Conservation (phyloP, 1,140 invertebrate genomes). For the Ostrea denselamellosa region DNA sequence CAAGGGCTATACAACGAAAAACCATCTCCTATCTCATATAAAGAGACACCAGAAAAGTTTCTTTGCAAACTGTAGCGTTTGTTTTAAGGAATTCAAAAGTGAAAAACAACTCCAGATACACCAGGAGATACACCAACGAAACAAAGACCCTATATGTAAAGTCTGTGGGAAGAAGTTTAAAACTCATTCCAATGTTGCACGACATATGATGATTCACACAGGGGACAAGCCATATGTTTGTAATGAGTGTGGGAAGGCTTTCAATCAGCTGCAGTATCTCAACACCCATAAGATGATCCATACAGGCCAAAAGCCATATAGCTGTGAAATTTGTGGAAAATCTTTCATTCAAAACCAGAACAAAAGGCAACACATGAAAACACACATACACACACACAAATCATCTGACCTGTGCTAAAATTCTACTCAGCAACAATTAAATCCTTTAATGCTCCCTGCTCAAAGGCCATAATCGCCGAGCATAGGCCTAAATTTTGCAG, state of each 20-base stretch:
- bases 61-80: constrained; percentile 31
- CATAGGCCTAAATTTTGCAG: too few relatives aligned
- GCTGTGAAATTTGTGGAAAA: constrained; percentile 43
- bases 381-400: neutral
- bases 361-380: neutral
- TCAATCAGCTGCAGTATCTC: constrained; percentile 93
- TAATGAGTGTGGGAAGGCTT: constrained; percentile 88
- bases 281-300: constrained; percentile 90
- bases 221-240: constrained; percentile 80
- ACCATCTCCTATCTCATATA: neutral
- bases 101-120: constrained; percentile 82
- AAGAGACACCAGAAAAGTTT: neutral
- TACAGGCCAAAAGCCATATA: constrained; percentile 39
- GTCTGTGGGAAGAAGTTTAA: constrained; percentile 59
- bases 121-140: constrained; percentile 92
- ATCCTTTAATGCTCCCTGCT: too few relatives aligned
- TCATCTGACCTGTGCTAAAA: too few relatives aligned
- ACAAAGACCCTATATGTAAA: constrained; percentile 79
- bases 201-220: constrained; percentile 84
- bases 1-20: neutral
- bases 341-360: constrained; percentile 24
- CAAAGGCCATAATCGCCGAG: too few relatives aligned
- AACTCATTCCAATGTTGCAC: neutral
- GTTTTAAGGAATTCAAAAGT: constrained; percentile 29
- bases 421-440: too few relatives aligned